Conservation (phyloP, 2,888 invertebrate species). For the Theretra japonica region DNA sequence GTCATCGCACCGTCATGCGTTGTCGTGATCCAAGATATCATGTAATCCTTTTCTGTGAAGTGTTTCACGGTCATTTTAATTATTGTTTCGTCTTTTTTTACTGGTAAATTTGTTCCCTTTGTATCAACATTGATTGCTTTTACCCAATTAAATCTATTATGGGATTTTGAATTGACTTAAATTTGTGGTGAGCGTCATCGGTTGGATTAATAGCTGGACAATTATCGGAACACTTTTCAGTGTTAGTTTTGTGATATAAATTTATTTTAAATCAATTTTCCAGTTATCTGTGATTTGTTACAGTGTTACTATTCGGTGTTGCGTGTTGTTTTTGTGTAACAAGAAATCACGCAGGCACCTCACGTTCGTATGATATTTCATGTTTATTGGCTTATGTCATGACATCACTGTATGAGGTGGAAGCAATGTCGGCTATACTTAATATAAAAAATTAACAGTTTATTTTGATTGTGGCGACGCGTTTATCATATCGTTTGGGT, state of each 20-base stretch:
- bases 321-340: slow-evolving; percentile 69
- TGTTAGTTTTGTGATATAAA: slow-evolving; percentile 32
- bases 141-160: slow-evolving; percentile 32
- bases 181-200: background rate
- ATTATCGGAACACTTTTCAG: slow-evolving; percentile 18
- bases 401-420: slow-evolving; percentile 79
- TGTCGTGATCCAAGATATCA: slow-evolving; percentile 49
- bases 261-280: slow-evolving; percentile 49
- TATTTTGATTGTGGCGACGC: slow-evolving; percentile 69
- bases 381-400: slow-evolving; percentile 81
- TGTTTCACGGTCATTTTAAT: slow-evolving; percentile 16
- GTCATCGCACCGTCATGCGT: slow-evolving; percentile 58
- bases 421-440: slow-evolving; percentile 69
- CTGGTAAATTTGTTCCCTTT: background rate
- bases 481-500: slow-evolving; percentile 61
- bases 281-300: slow-evolving; percentile 58
- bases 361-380: slow-evolving; percentile 77
- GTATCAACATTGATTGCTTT: slow-evolving; percentile 41
- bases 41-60: slow-evolving; percentile 49
- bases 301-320: slow-evolving; percentile 53
- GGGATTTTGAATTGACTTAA: slow-evolving; percentile 8
- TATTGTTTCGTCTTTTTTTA: slow-evolving; percentile 12
- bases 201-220: background rate
- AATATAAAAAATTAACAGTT: slow-evolving; percentile 72
- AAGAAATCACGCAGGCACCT: slow-evolving; percentile 70